phyloP scores from a whole-genome alignment of 1,140 invertebrate species.

The Bombus consobrinus region DNA sequence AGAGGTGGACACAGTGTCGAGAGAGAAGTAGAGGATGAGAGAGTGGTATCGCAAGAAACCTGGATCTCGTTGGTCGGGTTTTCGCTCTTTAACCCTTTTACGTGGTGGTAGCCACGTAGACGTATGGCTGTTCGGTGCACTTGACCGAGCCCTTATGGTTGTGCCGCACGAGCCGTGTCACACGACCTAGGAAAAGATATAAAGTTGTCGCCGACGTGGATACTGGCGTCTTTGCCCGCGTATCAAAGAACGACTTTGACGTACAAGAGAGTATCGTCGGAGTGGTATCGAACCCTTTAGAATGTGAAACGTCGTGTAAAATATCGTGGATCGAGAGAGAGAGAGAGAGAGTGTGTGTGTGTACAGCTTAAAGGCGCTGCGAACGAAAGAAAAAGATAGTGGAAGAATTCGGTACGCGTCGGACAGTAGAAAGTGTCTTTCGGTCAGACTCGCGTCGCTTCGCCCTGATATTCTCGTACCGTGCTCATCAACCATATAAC shows the following conservation, averaged over 20 bases:
- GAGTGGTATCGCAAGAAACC: not conserved
- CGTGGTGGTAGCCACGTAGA: not conserved
- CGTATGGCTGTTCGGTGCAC: not conserved
- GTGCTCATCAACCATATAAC: not conserved
- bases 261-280: not conserved
- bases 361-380: not conserved
- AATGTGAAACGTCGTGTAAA: not conserved
- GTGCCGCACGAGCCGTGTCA: not conserved
- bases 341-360: no score
- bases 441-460: not conserved
- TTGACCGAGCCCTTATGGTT: not conserved
- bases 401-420: not conserved
- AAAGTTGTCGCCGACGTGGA: not conserved
- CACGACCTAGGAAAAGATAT: not conserved
- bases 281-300: not conserved
- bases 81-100: not conserved
- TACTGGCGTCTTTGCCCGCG: not conserved
- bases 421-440: not conserved
- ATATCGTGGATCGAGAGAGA: not conserved
- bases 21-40: not conserved
- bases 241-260: not conserved
- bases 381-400: not conserved
- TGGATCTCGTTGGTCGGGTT: conserved; percentile 6
- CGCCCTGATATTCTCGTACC: not conserved
- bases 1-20: conserved; percentile 5